Percentiles rank a stretch among this genome's conserved stretches.
phyloP scores from a whole-genome alignment of 2,888 invertebrate genomes.

The Tyria jacobaeae region DNA sequence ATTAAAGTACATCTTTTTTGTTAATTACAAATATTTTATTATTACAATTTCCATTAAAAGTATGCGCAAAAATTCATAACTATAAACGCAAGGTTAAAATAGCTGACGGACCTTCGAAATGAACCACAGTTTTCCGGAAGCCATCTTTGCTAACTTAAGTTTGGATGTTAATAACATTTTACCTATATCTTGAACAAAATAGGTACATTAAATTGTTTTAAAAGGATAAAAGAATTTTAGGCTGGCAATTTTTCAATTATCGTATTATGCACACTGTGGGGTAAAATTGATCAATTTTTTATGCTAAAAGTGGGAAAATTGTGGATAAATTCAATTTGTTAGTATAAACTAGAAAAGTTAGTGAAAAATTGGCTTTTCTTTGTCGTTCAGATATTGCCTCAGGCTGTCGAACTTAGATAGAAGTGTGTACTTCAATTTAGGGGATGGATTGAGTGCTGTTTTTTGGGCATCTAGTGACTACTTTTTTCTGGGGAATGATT shows the following conservation, averaged over 20 bases:
- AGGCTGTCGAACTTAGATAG: conserved; percentile 6
- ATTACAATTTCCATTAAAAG: no score
- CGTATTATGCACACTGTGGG: conserved; percentile 15
- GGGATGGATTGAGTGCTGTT: neutral
- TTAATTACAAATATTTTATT: no score
- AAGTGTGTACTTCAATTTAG: conserved; percentile 10
- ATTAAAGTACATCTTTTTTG: no score
- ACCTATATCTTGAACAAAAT: neutral
- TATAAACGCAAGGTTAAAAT: no score
- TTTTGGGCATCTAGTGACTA: neutral
- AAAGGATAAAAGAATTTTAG: conserved; percentile 11
- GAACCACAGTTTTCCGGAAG: no score
- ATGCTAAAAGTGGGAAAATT: conserved; percentile 33
- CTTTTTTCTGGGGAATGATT: neutral
- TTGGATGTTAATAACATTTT: neutral
- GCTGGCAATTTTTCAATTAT: conserved; percentile 15
- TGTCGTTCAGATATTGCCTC: conserved; percentile 10
- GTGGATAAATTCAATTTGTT: conserved; percentile 50
- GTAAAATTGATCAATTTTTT: conserved; percentile 14
- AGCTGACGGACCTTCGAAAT: no score
- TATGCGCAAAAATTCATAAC: no score
- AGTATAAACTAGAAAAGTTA: conserved; percentile 50
- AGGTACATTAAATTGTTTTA: conserved; percentile 7
- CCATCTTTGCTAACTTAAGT: no score
- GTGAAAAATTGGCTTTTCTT: conserved; percentile 35